Conservation (phyloP, 2,888 invertebrate genomes). For the Noctua janthe region DNA sequence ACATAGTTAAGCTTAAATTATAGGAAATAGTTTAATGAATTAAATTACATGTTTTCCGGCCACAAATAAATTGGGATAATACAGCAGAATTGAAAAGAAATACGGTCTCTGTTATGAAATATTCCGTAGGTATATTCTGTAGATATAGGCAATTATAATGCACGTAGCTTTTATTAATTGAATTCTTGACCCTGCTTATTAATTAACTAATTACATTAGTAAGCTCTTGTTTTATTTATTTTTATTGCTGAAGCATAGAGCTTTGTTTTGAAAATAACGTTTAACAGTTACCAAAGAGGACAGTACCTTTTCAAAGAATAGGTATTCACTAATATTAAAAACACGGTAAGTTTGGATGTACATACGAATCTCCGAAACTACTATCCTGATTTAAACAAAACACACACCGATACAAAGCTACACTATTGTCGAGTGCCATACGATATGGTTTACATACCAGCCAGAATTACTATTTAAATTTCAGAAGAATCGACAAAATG, state of each 20-base stretch:
- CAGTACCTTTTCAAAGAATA: neutral
- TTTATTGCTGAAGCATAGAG: neutral
- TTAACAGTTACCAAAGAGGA: neutral
- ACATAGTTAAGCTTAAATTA: neutral
- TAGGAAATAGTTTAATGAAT: neutral
- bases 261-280: neutral
- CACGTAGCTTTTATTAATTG: conserved; percentile 3
- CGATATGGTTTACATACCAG: neutral
- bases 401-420: neutral
- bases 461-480: neutral
- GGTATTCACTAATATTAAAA: neutral
- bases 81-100: neutral
- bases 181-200: conserved; percentile 9
- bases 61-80: neutral
- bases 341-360: neutral
- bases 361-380: too few relatives aligned
- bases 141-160: neutral
- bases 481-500: too few relatives aligned
- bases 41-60: neutral
- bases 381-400: neutral
- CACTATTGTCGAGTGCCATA: neutral
- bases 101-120: neutral
- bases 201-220: conserved; percentile 7
- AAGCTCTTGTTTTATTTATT: conserved; percentile 1
- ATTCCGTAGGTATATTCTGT: neutral